phyloP scores from a whole-genome alignment of 2,888 invertebrate species.

The Drosophila cognata region DNA sequence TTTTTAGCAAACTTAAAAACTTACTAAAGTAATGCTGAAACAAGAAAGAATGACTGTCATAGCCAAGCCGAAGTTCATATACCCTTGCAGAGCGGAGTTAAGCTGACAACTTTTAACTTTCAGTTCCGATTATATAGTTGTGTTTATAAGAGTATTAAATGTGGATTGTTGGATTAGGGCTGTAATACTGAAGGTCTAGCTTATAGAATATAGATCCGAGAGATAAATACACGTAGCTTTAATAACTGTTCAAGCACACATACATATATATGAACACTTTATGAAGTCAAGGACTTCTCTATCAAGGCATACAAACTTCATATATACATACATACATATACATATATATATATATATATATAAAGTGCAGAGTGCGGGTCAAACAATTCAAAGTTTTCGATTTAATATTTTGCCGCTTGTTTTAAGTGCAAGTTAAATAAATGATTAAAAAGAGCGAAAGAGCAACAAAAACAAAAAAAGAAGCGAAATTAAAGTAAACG shows the following conservation, averaged over 20 bases:
- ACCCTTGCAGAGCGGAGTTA: background rate
- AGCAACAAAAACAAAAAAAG: background rate
- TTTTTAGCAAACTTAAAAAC: background rate
- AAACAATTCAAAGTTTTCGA: constrained; percentile 11
- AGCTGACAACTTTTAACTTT: background rate
- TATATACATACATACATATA: background rate
- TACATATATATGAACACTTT: background rate
- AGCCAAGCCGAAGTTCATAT: background rate
- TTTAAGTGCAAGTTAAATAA: constrained; percentile 11
- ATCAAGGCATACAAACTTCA: background rate
- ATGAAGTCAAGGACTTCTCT: background rate
- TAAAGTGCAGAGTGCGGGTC: background rate
- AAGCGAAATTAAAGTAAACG: constrained; percentile 16
- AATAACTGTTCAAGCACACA: background rate
- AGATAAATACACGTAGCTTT: background rate
- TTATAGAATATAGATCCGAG: background rate
- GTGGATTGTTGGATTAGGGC: background rate
- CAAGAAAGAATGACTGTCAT: background rate
- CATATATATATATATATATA: background rate
- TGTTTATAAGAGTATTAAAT: background rate
- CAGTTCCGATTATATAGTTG: background rate
- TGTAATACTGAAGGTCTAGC: background rate
- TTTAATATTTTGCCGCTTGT: constrained; percentile 1
- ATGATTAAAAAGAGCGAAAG: constrained; percentile 4
- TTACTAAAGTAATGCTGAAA: background rate